Percentiles rank a stretch among this genome's conserved stretches.
phyloP scores from a whole-genome alignment of 2,888 invertebrate species.

The Cephonodes hylas region DNA sequence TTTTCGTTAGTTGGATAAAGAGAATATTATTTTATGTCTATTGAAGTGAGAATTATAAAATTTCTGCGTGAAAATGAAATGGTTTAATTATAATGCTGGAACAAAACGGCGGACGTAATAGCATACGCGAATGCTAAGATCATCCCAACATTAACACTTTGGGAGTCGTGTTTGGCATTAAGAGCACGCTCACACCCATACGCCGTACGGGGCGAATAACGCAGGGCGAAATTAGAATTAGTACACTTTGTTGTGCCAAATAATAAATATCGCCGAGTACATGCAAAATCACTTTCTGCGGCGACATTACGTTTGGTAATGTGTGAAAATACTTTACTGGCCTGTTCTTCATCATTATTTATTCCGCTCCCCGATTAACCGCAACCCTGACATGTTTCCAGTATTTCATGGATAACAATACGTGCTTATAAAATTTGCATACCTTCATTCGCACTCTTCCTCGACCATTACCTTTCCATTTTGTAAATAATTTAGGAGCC shows the following conservation, averaged over 20 bases:
- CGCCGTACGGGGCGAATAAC: neutral
- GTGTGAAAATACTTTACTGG: slow-evolving; percentile 39
- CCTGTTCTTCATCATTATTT: slow-evolving; percentile 56
- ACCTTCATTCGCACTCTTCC: slow-evolving; percentile 76
- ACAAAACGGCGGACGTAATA: neutral
- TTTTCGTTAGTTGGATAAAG: too few relatives aligned
- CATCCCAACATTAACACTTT: slow-evolving; percentile 5
- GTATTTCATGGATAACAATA: slow-evolving; percentile 64
- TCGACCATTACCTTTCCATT: slow-evolving; percentile 80
- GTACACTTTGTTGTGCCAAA: slow-evolving; percentile 29
- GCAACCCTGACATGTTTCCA: slow-evolving; percentile 45
- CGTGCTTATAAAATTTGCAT: slow-evolving; percentile 78
- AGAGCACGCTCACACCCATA: neutral
- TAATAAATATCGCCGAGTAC: slow-evolving; percentile 54
- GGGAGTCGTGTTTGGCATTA: slow-evolving; percentile 2
- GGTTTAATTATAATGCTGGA: neutral
- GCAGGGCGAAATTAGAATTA: slow-evolving; percentile 23
- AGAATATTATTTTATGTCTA: too few relatives aligned
- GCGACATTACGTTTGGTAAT: slow-evolving; percentile 34
- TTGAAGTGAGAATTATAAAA: too few relatives aligned
- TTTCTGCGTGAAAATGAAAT: neutral
- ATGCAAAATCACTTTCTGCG: slow-evolving; percentile 57
- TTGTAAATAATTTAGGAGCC: slow-evolving; percentile 80
- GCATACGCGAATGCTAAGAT: neutral
- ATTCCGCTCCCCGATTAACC: slow-evolving; percentile 43